These are phyloP conservation scores for Drosophila stalkeri DNA, from an alignment of 2,888 invertebrate genomes.

Conservation along the genomic window DNA sequence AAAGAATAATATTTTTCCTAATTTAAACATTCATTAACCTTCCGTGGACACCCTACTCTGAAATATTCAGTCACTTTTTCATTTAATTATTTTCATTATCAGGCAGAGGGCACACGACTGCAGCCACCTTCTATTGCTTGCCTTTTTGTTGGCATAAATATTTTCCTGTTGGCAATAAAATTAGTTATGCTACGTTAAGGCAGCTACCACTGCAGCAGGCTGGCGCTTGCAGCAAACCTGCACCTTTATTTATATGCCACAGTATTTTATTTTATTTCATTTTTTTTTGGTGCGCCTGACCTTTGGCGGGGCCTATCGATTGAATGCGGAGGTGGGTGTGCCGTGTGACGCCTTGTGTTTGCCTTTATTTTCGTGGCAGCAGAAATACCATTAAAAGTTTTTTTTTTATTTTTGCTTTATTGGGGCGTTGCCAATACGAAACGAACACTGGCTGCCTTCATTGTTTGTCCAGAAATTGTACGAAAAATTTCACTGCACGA, in stretches of 20 bases:
- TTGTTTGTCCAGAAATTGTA: constrained; percentile 32
- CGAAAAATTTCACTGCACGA: constrained; percentile 68
- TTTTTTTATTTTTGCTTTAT: constrained; percentile 36
- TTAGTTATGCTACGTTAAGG: constrained; percentile 47
- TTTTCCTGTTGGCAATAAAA: constrained; percentile 44
- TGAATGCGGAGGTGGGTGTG: constrained; percentile 70
- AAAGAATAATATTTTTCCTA: too few relatives aligned
- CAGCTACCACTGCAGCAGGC: constrained; percentile 40
- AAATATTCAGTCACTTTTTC: neutral
- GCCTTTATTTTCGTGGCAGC: constrained; percentile 62
- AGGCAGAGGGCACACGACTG: constrained; percentile 25
- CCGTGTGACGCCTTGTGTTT: constrained; percentile 71
- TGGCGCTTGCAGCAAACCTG: constrained; percentile 45
- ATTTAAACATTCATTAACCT: neutral
- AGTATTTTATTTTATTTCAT: constrained; percentile 50
- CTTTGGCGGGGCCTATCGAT: constrained; percentile 66
- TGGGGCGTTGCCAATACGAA: constrained; percentile 45
- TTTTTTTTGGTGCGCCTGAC: constrained; percentile 61
- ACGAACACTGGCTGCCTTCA: constrained; percentile 13
- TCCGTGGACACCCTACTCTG: neutral
- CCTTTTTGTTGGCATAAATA: constrained; percentile 16
- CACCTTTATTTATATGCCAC: constrained; percentile 62
- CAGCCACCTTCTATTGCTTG: constrained; percentile 6
- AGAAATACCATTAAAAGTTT: constrained; percentile 18
- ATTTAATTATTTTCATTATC: constrained; percentile 25